Conservation (phyloP, 2,888 invertebrate genomes). For the Watsonalla binaria region DNA sequence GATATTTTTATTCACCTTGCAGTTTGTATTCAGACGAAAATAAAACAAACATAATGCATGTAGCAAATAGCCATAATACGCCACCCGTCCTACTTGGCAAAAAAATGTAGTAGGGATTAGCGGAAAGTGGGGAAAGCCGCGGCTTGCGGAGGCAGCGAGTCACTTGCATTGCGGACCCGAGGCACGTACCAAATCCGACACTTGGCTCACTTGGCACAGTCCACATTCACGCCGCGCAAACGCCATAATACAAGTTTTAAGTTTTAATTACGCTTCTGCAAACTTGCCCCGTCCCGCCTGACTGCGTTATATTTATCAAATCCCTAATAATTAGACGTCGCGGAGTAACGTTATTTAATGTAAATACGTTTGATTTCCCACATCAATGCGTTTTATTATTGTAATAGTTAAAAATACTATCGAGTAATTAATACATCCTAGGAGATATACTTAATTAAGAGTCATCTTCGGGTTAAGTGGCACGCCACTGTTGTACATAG, state of each 20-base stretch:
- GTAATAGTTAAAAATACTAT: slow-evolving; percentile 23
- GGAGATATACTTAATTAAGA: too few species aligned
- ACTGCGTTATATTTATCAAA: slow-evolving; percentile 25
- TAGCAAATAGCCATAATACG: neutral
- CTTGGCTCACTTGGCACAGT: slow-evolving; percentile 74
- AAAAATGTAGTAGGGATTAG: slow-evolving; percentile 34
- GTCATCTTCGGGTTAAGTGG: too few species aligned
- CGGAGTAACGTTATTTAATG: slow-evolving; percentile 25
- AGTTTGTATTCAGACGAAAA: neutral
- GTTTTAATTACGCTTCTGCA: slow-evolving; percentile 69
- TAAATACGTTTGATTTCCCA: slow-evolving; percentile 30
- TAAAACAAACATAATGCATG: neutral
- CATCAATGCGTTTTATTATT: slow-evolving; percentile 20
- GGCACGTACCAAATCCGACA: slow-evolving; percentile 71
- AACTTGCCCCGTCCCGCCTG: slow-evolving; percentile 36
- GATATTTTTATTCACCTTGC: too few species aligned
- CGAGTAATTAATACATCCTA: slow-evolving; percentile 7
- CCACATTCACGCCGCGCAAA: slow-evolving; percentile 51
- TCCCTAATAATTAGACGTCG: slow-evolving; percentile 26
- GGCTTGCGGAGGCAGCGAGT: slow-evolving; percentile 19
- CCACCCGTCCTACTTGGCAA: slow-evolving; percentile 16
- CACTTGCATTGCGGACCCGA: slow-evolving; percentile 51
- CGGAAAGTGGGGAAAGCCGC: slow-evolving; percentile 30
- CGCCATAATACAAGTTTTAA: slow-evolving; percentile 65
- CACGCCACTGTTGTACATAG: too few species aligned